Percentiles rank a stretch among this genome's conserved stretches.
These are phyloP conservation scores for Bubo scandiacus DNA, from an alignment of 2,113 vertebrate species.

Conservation along the genomic window DNA sequence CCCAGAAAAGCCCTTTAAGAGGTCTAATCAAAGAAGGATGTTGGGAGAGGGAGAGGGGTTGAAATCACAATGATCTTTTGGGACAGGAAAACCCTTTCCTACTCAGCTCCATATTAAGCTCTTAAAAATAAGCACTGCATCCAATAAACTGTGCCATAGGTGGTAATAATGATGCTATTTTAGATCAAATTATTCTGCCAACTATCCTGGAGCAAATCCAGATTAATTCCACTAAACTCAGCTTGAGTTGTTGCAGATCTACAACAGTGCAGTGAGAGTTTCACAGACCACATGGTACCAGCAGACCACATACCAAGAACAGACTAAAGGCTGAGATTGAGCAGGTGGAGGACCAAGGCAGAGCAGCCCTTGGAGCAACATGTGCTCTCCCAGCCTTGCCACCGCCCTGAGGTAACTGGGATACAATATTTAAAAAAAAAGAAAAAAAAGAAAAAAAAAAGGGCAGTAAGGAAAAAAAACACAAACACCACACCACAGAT, in stretches of 20 bases:
- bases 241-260: neutral
- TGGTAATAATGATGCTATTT: slow-evolving; percentile 17
- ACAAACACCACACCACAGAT: neutral
- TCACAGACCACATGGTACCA: neutral
- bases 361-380: neutral
- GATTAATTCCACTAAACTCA: slow-evolving; percentile 24
- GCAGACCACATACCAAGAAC: neutral
- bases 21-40: neutral
- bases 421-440: neutral
- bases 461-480: neutral
- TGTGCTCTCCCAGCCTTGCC: neutral
- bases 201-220: slow-evolving; percentile 5
- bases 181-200: slow-evolving; percentile 15
- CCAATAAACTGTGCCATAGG: neutral
- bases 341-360: neutral
- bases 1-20: neutral
- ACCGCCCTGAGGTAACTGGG: rapidly evolving
- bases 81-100: neutral
- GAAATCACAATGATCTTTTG: neutral
- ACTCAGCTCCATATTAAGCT: neutral
- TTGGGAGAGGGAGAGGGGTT: neutral
- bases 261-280: neutral
- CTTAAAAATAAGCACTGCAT: neutral
- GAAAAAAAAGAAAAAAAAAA: neutral
- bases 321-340: neutral